phyloP scores from a whole-genome alignment of 1,140 invertebrate genomes.

The Mesaphorura yosii region DNA sequence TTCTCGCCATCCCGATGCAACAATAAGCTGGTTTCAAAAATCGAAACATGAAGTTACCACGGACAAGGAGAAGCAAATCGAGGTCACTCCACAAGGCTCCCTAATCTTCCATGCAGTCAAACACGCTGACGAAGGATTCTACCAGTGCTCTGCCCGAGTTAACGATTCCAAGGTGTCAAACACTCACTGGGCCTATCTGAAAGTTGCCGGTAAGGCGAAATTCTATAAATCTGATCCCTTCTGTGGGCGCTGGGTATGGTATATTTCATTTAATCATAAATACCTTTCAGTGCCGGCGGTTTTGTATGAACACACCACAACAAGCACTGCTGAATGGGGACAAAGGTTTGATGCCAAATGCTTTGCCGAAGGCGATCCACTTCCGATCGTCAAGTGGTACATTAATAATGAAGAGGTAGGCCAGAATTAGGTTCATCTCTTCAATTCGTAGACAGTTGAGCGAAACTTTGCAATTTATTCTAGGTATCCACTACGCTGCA shows the following conservation, averaged over 20 bases:
- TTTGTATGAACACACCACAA: slow-evolving; percentile 22
- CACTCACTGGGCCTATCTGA: slow-evolving; percentile 27
- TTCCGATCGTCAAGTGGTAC: slow-evolving; percentile 25
- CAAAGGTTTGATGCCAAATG: slow-evolving; percentile 28
- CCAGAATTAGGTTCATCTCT: neutral
- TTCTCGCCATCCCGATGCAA: neutral
- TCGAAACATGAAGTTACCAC: slow-evolving; percentile 20
- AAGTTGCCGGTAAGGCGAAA: slow-evolving; percentile 17
- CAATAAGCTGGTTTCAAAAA: slow-evolving; percentile 20
- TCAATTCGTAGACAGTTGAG: too few species aligned
- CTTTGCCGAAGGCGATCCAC: slow-evolving; percentile 25
- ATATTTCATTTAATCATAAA: neutral
- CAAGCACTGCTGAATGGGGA: slow-evolving; percentile 28
- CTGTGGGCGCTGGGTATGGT: neutral
- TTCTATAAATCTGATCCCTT: neutral
- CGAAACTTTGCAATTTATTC: too few species aligned
- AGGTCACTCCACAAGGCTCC: slow-evolving; percentile 17
- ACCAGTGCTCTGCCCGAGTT: slow-evolving; percentile 24
- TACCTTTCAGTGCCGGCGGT: slow-evolving; percentile 23
- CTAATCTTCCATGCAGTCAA: slow-evolving; percentile 18
- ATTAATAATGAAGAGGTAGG: slow-evolving; percentile 23
- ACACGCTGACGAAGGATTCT: slow-evolving; percentile 28
- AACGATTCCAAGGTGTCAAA: slow-evolving; percentile 22
- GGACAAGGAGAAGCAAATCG: slow-evolving; percentile 15
- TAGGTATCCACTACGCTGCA: too few species aligned